These are phyloP conservation scores for Andrena chrysosceles DNA, from an alignment of 2,888 invertebrate species.

Conservation along the genomic window DNA sequence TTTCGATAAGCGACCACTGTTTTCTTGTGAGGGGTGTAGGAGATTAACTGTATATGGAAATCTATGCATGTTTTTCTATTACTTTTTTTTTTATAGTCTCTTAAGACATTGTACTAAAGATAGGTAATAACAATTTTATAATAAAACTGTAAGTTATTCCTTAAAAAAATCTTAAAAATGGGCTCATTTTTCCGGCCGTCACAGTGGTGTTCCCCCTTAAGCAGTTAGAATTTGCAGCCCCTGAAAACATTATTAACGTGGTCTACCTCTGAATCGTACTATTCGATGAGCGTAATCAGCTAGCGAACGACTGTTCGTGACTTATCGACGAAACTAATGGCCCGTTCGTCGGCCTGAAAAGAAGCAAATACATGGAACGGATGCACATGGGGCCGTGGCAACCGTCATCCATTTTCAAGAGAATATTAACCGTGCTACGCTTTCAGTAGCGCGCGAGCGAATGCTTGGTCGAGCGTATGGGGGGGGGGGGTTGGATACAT, in stretches of 20 bases:
- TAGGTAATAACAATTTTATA: too few relatives aligned
- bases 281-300: constrained; percentile 15
- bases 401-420: constrained; percentile 44
- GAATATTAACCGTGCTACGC: constrained; percentile 48
- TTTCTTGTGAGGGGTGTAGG: too few relatives aligned
- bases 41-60: too few relatives aligned
- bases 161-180: too few relatives aligned
- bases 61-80: too few relatives aligned
- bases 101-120: too few relatives aligned
- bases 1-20: too few relatives aligned
- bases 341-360: constrained; percentile 14
- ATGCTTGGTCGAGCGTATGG: constrained; percentile 34
- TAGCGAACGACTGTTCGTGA: constrained; percentile 30
- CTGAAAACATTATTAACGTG: not conserved
- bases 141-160: too few relatives aligned
- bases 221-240: not conserved
- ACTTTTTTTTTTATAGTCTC: too few relatives aligned
- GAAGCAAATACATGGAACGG: constrained; percentile 51
- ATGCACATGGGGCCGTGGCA: constrained; percentile 35
- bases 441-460: constrained; percentile 27
- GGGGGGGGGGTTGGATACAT: not conserved
- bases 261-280: not conserved
- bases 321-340: constrained; percentile 49
- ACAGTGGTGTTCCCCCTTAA: too few relatives aligned
- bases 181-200: too few relatives aligned